Evolutionary conservation across 2,113 vertebrate genomes (phyloP).

Genomic region (human): DNA sequence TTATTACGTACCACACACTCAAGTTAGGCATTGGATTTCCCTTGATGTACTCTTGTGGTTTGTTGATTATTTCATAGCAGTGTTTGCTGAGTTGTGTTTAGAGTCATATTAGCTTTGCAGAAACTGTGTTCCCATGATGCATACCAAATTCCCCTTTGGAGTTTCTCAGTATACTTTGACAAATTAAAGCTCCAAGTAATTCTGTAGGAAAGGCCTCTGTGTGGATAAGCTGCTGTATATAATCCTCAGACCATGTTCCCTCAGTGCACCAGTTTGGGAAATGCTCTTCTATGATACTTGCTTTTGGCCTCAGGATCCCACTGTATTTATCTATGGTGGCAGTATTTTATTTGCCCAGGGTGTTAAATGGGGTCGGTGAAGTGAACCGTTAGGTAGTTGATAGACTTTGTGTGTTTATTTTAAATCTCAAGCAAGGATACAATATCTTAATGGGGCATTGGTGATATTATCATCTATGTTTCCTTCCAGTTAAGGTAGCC

Average conservation of each 20-base stretch:
- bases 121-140: background rate
- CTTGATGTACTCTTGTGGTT: background rate
- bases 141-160: background rate
- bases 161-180: slow-evolving; percentile 6
- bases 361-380: background rate
- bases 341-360: background rate
- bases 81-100: background rate
- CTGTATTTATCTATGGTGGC: background rate
- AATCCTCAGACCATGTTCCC: background rate
- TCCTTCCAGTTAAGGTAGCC: background rate
- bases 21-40: background rate
- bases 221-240: background rate
- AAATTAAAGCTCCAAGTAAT: slow-evolving; percentile 8
- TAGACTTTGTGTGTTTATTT: background rate
- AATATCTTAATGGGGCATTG: background rate
- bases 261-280: background rate
- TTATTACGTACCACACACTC: background rate
- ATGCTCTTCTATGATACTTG: background rate
- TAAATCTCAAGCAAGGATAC: background rate
- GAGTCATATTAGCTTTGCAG: background rate
- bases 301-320: background rate
- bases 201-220: background rate
- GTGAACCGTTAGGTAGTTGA: background rate
- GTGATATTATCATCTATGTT: background rate
- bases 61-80: background rate